Evolutionary conservation across 2,888 invertebrate species (phyloP), one percentile per base, ranked within the genome.

Genomic region (Nematopogon swammerdamellus): DNA sequence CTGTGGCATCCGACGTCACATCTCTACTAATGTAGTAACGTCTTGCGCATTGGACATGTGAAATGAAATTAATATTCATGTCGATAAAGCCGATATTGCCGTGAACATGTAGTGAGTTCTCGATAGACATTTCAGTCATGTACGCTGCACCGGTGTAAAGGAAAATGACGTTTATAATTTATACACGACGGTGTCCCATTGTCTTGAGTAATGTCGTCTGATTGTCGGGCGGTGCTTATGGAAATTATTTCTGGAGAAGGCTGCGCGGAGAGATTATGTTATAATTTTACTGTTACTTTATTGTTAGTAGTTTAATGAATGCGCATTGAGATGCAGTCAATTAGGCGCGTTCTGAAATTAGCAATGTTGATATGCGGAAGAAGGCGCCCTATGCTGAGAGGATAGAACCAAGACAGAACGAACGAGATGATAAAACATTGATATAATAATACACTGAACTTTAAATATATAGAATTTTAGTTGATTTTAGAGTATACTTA

Each of bases 151-250:
- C 44, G 14, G 44, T 43, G 43, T 43, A 43, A 46, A 30, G 46
- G 50, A 46, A 25, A 25, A 51, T 47, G 49, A 49, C 49, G 49
- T 47, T 17, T 52, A 52, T 52, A 49, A 52, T 52, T 52, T 52
- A 52, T 47, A 47, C 42, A 46, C 46, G 46, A 52, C 42, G 47
- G 52, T 47, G 46, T 44, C 50, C 51, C 53, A 53, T 53, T 53
- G 53, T 53, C 51, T 53, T 53, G 51, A 52, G 50, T 52, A 52
- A 52, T 52, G 52, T 20, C 47, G 25, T 42, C 46, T 50, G 51
- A 51, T 51, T 50, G 50, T 45, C 42, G 19, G 46, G 53, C 51
- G 53, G 48, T 50, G 53, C 50, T 50, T 52, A 50, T 36, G 47
- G 45, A 43, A 47, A 50, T 44, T 3, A 19, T 19, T 44, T 18